phyloP scores from a whole-genome alignment of 1,140 invertebrate genomes.

The Rhyzopertha dominica region DNA sequence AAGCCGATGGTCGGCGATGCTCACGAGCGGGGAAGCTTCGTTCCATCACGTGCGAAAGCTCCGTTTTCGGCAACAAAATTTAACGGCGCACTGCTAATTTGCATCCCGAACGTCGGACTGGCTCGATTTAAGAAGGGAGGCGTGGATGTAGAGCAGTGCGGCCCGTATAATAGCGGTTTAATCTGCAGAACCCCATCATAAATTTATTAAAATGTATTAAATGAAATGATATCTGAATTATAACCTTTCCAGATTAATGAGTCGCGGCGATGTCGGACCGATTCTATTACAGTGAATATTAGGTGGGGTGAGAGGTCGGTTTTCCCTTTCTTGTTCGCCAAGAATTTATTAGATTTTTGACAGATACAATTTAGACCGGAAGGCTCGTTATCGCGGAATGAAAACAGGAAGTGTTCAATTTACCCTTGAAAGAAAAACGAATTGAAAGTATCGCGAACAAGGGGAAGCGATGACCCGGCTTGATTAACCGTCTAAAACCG shows the following conservation, averaged over 20 bases:
- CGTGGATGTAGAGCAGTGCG: slow-evolving; percentile 29
- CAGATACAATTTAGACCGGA: no score
- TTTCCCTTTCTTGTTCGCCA: no score
- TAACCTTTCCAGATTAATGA: slow-evolving; percentile 34
- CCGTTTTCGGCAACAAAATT: slow-evolving; percentile 35
- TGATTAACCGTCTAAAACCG: no score
- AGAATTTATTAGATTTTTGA: no score
- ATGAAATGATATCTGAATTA: slow-evolving; percentile 39
- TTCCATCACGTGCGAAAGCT: slow-evolving; percentile 26
- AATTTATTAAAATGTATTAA: slow-evolving; percentile 46
- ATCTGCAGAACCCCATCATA: slow-evolving; percentile 37
- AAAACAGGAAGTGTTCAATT: no score
- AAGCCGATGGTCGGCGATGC: neutral
- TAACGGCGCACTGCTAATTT: slow-evolving; percentile 38
- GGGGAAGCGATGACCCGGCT: no score
- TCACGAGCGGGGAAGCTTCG: slow-evolving; percentile 8
- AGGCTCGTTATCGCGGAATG: no score
- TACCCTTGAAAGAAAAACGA: no score
- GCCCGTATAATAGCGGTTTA: slow-evolving; percentile 43
- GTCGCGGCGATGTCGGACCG: slow-evolving; percentile 18
- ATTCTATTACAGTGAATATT: no score
- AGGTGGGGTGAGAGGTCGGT: no score
- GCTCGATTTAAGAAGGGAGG: slow-evolving; percentile 29
- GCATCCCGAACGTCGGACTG: slow-evolving; percentile 31
- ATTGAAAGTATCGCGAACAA: no score